Percentiles rank a stretch among this genome's conserved stretches.
Evolutionary conservation across 1,140 invertebrate genomes (phyloP).

Genomic region (Hylyphantes graminicola): DNA sequence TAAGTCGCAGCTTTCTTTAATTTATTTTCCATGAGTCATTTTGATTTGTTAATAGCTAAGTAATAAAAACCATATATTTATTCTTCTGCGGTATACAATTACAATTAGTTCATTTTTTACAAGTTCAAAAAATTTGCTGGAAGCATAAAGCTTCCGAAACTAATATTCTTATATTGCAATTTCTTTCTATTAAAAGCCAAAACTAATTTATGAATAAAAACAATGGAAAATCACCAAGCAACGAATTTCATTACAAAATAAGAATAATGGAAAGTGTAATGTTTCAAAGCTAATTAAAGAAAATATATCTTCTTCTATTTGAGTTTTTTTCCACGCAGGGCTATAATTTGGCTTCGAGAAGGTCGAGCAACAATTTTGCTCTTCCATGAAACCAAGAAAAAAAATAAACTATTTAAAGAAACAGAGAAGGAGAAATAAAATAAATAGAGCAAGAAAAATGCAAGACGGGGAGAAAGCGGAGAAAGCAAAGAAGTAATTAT

Average conservation of each 20-base stretch:
- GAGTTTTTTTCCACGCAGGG: neutral
- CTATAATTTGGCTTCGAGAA: constrained; percentile 7
- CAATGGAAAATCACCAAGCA: constrained; percentile 21
- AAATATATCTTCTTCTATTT: neutral
- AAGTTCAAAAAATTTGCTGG: too few species aligned
- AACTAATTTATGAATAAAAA: neutral
- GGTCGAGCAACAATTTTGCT: constrained; percentile 10
- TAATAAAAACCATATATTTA: too few species aligned
- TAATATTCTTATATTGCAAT: constrained; percentile 22
- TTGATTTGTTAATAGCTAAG: too few species aligned
- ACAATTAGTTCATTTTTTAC: too few species aligned
- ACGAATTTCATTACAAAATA: constrained; percentile 43
- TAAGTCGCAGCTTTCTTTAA: too few species aligned
- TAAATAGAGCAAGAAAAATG: constrained; percentile 27
- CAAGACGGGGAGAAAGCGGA: neutral
- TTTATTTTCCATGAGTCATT: too few species aligned
- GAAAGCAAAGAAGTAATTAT: constrained; percentile 34
- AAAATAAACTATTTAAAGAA: neutral
- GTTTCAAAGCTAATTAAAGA: constrained; percentile 41
- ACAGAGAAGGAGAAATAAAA: constrained; percentile 10
- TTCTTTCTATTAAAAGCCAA: neutral
- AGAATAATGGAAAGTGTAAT: constrained; percentile 39
- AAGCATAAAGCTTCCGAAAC: constrained; percentile 22
- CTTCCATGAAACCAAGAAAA: neutral
- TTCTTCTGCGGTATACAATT: too few species aligned